These are phyloP conservation scores for Amphiprion clarkii DNA, from an alignment of 2,797 vertebrate species.

Conservation along the genomic window DNA sequence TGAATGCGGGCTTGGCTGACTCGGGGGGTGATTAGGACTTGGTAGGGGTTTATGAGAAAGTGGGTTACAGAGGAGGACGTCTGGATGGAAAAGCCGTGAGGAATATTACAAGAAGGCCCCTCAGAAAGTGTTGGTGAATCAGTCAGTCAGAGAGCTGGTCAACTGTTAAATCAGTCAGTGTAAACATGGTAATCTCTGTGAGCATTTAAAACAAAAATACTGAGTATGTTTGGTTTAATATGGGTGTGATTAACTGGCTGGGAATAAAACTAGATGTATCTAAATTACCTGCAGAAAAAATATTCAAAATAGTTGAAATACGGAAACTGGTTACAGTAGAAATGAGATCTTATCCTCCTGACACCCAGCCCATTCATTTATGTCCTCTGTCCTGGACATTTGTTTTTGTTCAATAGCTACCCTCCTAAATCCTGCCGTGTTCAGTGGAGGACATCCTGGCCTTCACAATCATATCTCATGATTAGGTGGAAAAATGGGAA, in stretches of 20 bases:
- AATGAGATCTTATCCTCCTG: too few relatives aligned
- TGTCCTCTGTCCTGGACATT: too few relatives aligned
- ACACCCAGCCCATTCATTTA: too few relatives aligned
- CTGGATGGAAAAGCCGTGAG: slow-evolving; percentile 7
- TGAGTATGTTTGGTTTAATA: neutral
- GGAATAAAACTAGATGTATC: neutral
- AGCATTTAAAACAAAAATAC: neutral
- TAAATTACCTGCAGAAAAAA: neutral
- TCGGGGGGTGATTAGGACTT: slow-evolving; percentile 27
- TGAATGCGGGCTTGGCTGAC: slow-evolving; percentile 40
- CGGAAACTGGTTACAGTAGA: neutral
- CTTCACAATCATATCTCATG: too few relatives aligned
- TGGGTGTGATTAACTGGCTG: neutral
- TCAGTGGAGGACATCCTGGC: too few relatives aligned
- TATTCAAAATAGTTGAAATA: neutral
- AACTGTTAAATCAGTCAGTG: slow-evolving; percentile 34
- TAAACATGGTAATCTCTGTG: neutral
- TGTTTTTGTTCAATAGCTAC: too few relatives aligned
- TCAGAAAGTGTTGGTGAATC: slow-evolving; percentile 36
- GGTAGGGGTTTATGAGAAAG: slow-evolving; percentile 58
- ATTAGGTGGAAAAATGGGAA: too few relatives aligned
- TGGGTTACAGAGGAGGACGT: slow-evolving; percentile 65
- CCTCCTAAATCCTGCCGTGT: too few relatives aligned
- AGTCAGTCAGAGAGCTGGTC: slow-evolving; percentile 43
- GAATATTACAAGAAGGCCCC: slow-evolving; percentile 26